A percentile compares a stretch with the other conserved stretches of the same genome.
Evolutionary conservation across 2,888 invertebrate genomes (phyloP).

Genomic region (Amphipyra tragopoginis): DNA sequence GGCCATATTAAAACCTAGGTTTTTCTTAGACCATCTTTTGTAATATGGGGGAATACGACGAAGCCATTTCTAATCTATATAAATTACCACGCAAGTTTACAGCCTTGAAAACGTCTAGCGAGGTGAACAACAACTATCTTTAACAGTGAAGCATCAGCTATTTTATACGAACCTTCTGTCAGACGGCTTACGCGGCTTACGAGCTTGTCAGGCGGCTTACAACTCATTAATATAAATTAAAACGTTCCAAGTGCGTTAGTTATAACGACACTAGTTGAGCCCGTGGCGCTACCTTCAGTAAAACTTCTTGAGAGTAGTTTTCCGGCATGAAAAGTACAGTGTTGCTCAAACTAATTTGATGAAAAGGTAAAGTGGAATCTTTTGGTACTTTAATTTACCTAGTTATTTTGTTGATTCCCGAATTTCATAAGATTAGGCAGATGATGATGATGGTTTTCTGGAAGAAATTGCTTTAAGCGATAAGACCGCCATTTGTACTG

Average conservation of each 20-base stretch:
- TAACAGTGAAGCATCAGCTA: constrained; percentile 3
- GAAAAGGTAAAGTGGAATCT: too few relatives aligned
- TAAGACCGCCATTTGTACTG: too few relatives aligned
- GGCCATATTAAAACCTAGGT: too few relatives aligned
- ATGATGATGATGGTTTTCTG: too few relatives aligned
- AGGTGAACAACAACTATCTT: constrained; percentile 7
- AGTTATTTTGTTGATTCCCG: too few relatives aligned
- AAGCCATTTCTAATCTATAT: constrained; percentile 20
- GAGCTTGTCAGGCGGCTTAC: constrained; percentile 2
- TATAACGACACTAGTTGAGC: not conserved
- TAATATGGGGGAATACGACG: too few relatives aligned
- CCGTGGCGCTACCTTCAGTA: not conserved
- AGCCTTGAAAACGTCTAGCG: constrained; percentile 8
- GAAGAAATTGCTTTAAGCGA: too few relatives aligned
- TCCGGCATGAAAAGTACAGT: not conserved
- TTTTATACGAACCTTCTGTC: constrained; percentile 18
- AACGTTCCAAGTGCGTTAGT: constrained; percentile 10
- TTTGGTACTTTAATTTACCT: too few relatives aligned
- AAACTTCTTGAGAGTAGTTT: not conserved
- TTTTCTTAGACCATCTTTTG: too few relatives aligned
- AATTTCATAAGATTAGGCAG: too few relatives aligned
- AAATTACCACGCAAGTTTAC: constrained; percentile 18
- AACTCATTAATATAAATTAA: constrained; percentile 31
- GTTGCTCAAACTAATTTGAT: too few relatives aligned
- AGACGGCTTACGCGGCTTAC: constrained; percentile 3